Conservation (phyloP, 2,888 invertebrate species). For the Congeria kusceri region DNA sequence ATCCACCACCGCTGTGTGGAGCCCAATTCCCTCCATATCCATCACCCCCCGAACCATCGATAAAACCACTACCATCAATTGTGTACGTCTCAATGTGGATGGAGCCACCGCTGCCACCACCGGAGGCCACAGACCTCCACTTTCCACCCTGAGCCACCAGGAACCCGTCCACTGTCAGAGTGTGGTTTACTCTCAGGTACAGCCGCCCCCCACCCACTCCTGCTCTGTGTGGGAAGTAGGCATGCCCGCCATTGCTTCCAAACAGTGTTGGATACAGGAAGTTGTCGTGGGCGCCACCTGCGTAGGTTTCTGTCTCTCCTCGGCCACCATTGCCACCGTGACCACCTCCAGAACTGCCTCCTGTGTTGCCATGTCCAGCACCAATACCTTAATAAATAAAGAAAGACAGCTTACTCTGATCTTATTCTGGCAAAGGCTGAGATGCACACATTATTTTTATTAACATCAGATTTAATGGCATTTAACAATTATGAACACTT, state of each 20-base stretch:
- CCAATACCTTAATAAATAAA: conserved; percentile 55
- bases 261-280: conserved; percentile 68
- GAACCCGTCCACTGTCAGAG: conserved; percentile 71
- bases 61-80: conserved; percentile 71
- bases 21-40: conserved; percentile 62
- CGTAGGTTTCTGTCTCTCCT: conserved; percentile 62
- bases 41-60: conserved; percentile 71
- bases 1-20: conserved; percentile 75
- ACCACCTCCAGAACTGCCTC: conserved; percentile 74
- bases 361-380: conserved; percentile 52
- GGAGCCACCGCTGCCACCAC: conserved; percentile 78
- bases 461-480: no score
- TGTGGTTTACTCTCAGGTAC: conserved; percentile 64
- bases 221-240: conserved; percentile 71
- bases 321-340: conserved; percentile 77
- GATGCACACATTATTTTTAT: no score
- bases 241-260: conserved; percentile 76
- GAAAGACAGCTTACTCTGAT: no score
- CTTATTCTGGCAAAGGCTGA: no score
- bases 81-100: conserved; percentile 70
- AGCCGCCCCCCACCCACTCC: conserved; percentile 74
- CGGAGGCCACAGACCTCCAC: conserved; percentile 70
- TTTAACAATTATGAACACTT: no score
- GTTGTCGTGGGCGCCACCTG: conserved; percentile 70
- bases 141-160: conserved; percentile 68